Conservation (phyloP, 2,113 vertebrate genomes). For the Peucedramus taeniatus region DNA sequence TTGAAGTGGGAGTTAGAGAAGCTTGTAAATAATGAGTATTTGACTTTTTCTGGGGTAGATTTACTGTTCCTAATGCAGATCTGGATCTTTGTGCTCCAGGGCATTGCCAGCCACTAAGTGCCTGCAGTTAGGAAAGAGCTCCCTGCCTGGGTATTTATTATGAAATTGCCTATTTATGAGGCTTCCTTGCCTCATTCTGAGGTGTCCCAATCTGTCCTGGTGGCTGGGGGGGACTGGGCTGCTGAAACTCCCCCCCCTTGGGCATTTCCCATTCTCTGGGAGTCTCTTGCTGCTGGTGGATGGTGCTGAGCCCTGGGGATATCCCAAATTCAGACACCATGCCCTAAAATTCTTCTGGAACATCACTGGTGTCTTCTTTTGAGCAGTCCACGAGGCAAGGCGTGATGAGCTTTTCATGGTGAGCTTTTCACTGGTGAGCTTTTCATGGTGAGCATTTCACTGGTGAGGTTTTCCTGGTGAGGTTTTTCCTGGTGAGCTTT, state of each 20-base stretch:
- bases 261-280: fast-evolving
- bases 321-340: fast-evolving
- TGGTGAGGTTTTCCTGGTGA: too few relatives aligned
- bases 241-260: fast-evolving
- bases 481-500: too few relatives aligned
- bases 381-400: neutral
- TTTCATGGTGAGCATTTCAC: too few relatives aligned
- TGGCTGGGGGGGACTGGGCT: neutral
- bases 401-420: too few relatives aligned
- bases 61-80: neutral
- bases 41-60: neutral
- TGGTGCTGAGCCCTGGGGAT: neutral
- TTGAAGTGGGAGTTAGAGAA: neutral
- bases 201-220: neutral
- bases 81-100: neutral
- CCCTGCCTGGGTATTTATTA: neutral
- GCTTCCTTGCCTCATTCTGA: neutral
- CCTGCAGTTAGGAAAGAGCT: neutral
- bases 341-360: neutral
- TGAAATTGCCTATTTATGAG: neutral
- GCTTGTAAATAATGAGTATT: neutral
- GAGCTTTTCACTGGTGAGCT: too few relatives aligned
- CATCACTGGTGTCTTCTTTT: fast-evolving
- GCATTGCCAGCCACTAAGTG: neutral
- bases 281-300: too few relatives aligned